Conservation (phyloP, 2,797 vertebrate species). For the Potorous gilbertii region DNA sequence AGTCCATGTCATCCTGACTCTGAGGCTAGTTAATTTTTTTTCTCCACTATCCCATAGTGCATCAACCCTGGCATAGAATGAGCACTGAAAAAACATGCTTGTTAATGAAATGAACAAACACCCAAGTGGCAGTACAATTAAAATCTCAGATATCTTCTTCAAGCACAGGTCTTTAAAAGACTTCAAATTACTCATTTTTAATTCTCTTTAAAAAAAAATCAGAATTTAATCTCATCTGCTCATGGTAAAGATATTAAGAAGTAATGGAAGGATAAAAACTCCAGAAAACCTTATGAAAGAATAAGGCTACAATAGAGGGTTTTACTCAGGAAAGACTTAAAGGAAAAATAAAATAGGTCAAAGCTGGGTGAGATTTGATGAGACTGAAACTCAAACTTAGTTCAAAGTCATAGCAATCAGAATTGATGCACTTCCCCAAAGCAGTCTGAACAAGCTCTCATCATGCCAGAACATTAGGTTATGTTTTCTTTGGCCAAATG, state of each 20-base stretch:
- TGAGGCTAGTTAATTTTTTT: neutral
- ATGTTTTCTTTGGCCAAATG: neutral
- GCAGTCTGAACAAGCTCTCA: neutral
- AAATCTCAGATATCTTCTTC: neutral
- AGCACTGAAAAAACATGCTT: neutral
- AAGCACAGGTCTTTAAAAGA: neutral
- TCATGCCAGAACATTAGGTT: neutral
- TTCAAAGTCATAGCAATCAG: neutral
- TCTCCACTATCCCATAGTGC: neutral
- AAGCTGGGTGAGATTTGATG: neutral
- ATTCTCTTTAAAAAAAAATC: neutral
- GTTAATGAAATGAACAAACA: neutral
- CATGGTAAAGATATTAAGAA: neutral
- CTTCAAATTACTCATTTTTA: neutral
- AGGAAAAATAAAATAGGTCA: neutral
- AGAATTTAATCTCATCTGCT: neutral
- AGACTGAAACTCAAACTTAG: neutral
- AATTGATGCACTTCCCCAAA: neutral
- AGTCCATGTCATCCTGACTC: neutral
- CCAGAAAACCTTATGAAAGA: neutral
- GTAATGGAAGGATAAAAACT: constrained; percentile 15
- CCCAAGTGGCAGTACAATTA: neutral
- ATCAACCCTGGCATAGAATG: neutral
- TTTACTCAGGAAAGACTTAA: neutral
- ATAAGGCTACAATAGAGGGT: constrained; percentile 3